Evolutionary conservation across 2,797 vertebrate genomes (phyloP), one percentile per base, ranked within the genome.

Genomic region (Hippocampus kuda): DNA sequence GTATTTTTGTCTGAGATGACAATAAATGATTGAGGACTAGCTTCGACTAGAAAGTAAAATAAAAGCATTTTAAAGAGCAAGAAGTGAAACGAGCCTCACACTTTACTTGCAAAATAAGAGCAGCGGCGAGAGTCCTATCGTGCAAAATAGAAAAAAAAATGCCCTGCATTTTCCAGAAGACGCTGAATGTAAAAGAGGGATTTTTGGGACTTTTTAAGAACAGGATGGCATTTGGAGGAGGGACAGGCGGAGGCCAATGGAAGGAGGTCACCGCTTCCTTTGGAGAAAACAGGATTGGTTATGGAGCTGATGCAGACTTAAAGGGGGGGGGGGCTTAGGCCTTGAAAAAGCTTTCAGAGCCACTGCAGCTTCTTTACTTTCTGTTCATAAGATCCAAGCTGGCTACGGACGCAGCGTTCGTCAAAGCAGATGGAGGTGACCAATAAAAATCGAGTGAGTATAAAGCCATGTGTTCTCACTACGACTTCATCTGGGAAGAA

Each of bases 201-300:
- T 79, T 83, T 81, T 51, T 67, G 67, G 57, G 73, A 74, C 77
- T 75, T 83, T 76, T 78, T 27, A 74, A 83, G 71, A 79, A 70
- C 65, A 41, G 44, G 66, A 68, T 69, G 76, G 76, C 69, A 68
- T 67, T 34, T 70, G 61, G 0, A 67, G 27, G 65, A 27, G 62
- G 81, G 70, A 76, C 69, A 67, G 59, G 63, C 34, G 38, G 68
- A 66, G 77, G 73, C 68, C 72, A 65, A 62, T 42, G 49, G 77
- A 83, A 82, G 74, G 76, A 76, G 83, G 81, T 80, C 77, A 75
- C 68, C 11, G 69, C 54, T 69, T 83, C 82, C 76, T 78, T 79
- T 83, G 69, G 75, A 86, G 84, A 74, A 85, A 89, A 88, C 79
- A 72, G 84, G 87, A 89, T 90, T 86, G 83, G 88, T 85, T 86